A percentile compares a stretch with the other conserved stretches of the same genome.
Conservation (phyloP, 2,888 invertebrate genomes). For the Tachina fera region DNA sequence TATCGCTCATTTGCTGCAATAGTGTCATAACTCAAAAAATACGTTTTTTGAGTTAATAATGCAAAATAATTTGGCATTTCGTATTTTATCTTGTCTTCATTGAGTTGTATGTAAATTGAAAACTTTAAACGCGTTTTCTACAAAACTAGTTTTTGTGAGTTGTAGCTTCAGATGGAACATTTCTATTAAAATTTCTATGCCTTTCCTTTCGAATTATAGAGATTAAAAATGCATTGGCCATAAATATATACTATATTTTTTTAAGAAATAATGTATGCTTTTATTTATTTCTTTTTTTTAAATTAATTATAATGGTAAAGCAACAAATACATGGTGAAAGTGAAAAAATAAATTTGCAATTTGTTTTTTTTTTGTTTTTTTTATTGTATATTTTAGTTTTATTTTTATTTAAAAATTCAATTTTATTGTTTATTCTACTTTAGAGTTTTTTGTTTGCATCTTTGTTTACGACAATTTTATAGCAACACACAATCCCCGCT, state of each 20-base stretch:
- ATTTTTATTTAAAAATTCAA: constrained; percentile 62
- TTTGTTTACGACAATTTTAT: constrained; percentile 63
- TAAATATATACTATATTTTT: constrained; percentile 4
- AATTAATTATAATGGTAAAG: constrained; percentile 51
- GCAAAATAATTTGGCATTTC: no score
- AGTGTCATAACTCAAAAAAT: no score
- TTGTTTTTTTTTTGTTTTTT: constrained; percentile 58
- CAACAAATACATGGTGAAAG: constrained; percentile 68
- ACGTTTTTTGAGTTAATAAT: no score
- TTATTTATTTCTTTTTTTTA: constrained; percentile 35
- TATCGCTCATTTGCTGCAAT: no score
- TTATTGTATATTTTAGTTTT: constrained; percentile 68
- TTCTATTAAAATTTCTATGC: no score
- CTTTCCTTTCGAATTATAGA: no score
- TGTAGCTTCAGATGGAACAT: no score
- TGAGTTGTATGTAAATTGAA: no score
- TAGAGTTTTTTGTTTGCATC: constrained; percentile 50
- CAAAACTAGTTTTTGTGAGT: no score
- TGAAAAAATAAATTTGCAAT: constrained; percentile 71
- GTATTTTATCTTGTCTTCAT: no score
- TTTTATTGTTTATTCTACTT: constrained; percentile 66
- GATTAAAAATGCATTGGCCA: constrained; percentile 11
- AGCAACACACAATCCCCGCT: constrained; percentile 69
- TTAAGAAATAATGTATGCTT: constrained; percentile 41
- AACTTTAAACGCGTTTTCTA: no score